Conservation (phyloP, 2,888 invertebrate species). For the Linnaemya vulpina region DNA sequence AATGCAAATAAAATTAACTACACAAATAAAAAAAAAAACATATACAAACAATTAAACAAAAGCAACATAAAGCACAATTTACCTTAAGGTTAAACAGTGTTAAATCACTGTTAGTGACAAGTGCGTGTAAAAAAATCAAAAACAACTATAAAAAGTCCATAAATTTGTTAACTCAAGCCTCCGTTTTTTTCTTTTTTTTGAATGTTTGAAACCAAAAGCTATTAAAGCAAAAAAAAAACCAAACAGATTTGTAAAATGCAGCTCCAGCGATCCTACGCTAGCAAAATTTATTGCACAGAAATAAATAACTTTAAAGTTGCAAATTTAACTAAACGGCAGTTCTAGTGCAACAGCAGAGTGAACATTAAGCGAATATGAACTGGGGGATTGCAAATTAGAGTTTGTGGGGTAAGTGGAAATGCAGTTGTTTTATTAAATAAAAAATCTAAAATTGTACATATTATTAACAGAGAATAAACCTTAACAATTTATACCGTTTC, state of each 20-base stretch:
- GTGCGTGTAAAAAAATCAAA: slow-evolving; percentile 32
- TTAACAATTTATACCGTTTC: too few species aligned
- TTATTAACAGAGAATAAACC: too few species aligned
- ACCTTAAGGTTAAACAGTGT: slow-evolving; percentile 68
- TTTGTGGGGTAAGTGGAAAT: slow-evolving; percentile 45
- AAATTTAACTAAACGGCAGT: slow-evolving; percentile 3
- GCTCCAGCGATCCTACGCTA: slow-evolving; percentile 40
- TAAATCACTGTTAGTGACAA: slow-evolving; percentile 56
- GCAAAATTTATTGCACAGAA: slow-evolving; percentile 31
- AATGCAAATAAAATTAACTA: slow-evolving; percentile 12
- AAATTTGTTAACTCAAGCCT: slow-evolving; percentile 51
- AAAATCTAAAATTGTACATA: too few species aligned
- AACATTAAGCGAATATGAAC: slow-evolving; percentile 24
- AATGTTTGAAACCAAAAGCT: slow-evolving; percentile 21
- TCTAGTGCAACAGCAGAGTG: neutral
- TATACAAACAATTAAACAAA: neutral
- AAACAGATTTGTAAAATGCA: slow-evolving; percentile 16
- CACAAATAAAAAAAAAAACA: slow-evolving; percentile 9
- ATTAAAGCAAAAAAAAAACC: neutral
- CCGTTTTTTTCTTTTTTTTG: slow-evolving; percentile 40
- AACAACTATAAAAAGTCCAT: slow-evolving; percentile 51
- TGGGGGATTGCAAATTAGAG: slow-evolving; percentile 2
- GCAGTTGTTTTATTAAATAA: neutral
- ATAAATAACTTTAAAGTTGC: slow-evolving; percentile 21
- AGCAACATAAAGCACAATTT: slow-evolving; percentile 53